Base-by-base conservation (phyloP, 1,140 invertebrate species). In the Apis laboriosa region DNA sequence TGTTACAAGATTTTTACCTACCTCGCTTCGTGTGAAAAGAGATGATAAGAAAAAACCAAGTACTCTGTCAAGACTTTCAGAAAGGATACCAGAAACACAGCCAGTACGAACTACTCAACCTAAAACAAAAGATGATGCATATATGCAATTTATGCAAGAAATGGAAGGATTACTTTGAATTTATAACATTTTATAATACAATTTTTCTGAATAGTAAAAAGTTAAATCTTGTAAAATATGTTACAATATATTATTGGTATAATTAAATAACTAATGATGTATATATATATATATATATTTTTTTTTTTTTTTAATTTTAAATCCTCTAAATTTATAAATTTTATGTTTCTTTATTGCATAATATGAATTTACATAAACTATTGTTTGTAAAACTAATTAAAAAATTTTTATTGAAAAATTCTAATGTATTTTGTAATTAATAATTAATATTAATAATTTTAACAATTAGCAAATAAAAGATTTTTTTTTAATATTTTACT, bases 101-200 rank as follows among this genome's bases (percentile, higher is more conserved):
- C 91, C 92, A 5, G 78, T 91, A 11, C 90, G 92, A 77, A 84
- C 90, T 21, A 63, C 83, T 15, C 94, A 94, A 77, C 87, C 93
- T 5, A 94, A 95, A 61, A 99, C 97, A 60, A 99, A 99, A 93
- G 99, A 99, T 91, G 98, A 99, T 92, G 99, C 98, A 58, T 99
- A 99, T 91, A 97, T 98, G 94, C 98, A 98, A 92, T 99, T 99
- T 93, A 99, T 99, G 98, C 97, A 97, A 93, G 99, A 99, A 95
- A 99, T 99, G 98, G 96, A 99, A 94, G 98, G 97, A 63, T 94
- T 99, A 49, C 95, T 99, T 90, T 99, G 91, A 93, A 70, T 75
- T 53, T 68, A 2, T 2, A 74, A 71, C 53, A 76, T 34, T 68
- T 83, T 91, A 82, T 90, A 87, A 84, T 71, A 60, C 21, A 60